These are phyloP conservation scores for Ophioninae sp. DNA, from an alignment of 2,888 invertebrate genomes.

Conservation along the genomic window DNA sequence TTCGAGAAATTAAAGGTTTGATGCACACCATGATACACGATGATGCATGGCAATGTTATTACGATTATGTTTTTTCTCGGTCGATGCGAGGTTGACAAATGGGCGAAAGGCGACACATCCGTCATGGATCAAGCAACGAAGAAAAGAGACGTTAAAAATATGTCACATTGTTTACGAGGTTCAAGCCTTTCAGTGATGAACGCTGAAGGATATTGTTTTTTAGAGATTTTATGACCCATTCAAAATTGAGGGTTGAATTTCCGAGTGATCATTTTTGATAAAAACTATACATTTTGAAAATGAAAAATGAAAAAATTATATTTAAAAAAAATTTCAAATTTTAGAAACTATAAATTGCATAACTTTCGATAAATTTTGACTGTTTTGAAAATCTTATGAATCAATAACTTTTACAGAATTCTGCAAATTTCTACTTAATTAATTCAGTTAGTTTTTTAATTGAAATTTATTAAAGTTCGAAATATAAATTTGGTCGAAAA, in stretches of 20 bases:
- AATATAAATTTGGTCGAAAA: neutral
- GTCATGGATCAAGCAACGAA: neutral
- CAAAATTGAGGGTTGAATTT: neutral
- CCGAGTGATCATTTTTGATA: neutral
- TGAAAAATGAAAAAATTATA: too few species aligned
- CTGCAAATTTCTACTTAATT: neutral
- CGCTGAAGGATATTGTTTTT: neutral
- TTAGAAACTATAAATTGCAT: too few species aligned
- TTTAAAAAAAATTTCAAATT: too few species aligned
- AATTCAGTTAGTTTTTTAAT: neutral
- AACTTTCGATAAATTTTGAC: too few species aligned
- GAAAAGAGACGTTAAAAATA: neutral
- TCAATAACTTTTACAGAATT: neutral
- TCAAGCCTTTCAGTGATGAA: neutral
- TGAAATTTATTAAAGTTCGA: neutral
- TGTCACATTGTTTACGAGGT: neutral
- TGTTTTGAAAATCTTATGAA: too few species aligned
- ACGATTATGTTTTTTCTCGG: conserved; percentile 50
- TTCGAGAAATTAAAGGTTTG: conserved; percentile 80
- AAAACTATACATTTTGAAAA: too few species aligned
- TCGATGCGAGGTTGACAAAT: conserved; percentile 54
- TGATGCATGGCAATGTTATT: conserved; percentile 70
- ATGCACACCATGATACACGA: conserved; percentile 66
- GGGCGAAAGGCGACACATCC: conserved; percentile 16
- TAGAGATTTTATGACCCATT: neutral